phyloP scores from a whole-genome alignment of 2,888 invertebrate genomes.

The Griposia aprilina region DNA sequence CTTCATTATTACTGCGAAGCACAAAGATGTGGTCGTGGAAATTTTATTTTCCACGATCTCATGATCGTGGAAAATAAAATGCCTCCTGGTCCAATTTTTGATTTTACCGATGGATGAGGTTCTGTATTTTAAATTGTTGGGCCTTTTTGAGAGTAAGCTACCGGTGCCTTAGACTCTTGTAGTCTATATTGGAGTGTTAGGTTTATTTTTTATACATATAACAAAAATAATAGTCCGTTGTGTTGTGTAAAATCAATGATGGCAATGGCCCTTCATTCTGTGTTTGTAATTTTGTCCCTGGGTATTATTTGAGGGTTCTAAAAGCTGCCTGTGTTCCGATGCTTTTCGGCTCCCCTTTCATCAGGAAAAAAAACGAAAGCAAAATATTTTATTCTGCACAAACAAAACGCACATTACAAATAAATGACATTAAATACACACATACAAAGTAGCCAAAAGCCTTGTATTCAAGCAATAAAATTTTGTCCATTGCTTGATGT shows the following conservation, averaged over 20 bases:
- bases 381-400: too few relatives aligned
- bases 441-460: too few relatives aligned
- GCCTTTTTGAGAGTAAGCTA: not conserved
- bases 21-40: not conserved
- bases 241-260: not conserved
- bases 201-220: too few relatives aligned
- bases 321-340: not conserved
- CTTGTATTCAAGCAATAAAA: too few relatives aligned
- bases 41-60: not conserved
- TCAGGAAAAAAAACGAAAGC: not conserved
- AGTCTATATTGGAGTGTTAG: too few relatives aligned
- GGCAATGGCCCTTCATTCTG: not conserved
- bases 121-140: not conserved
- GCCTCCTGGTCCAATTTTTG: not conserved
- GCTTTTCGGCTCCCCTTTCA: not conserved
- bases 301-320: not conserved
- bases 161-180: not conserved
- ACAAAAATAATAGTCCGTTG: not conserved
- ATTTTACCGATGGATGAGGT: not conserved
- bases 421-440: too few relatives aligned
- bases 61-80: slow-evolving; percentile 18
- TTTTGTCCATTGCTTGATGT: too few relatives aligned
- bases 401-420: too few relatives aligned
- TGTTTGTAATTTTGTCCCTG: not conserved
- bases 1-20: slow-evolving; percentile 48